Evolutionary conservation across 1,140 invertebrate genomes (phyloP), one percentile per base, ranked within the genome.

Genomic region (Aradophagus sp.): DNA sequence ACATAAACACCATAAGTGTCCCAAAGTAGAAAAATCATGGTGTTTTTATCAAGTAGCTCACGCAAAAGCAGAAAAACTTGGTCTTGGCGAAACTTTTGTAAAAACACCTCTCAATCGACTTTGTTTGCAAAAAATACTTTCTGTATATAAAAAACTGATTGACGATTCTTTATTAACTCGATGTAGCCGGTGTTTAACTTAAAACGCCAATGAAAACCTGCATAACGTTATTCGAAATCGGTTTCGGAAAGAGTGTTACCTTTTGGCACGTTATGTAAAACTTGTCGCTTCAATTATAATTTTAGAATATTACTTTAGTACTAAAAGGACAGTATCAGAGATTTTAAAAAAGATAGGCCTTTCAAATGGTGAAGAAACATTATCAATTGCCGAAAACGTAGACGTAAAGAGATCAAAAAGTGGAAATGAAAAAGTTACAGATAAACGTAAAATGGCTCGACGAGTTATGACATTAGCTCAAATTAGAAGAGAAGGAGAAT

Each of bases 191-290:
- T 50, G 45, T 17, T 34, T 61, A 10, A 59, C 41, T 2, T 52
- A 66, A 27, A 56, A 66, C 35, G 31, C 47, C 1, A 65, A 55
- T 29, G 61, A 67, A 34, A 35, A 27, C 19, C 15, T 62, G 26
- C 58, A 62, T 10, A 44, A 14, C 20, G 26, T 19, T 7, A 38
- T 59, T 39, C 35, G 53, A 36, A 53, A 16, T 36, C 12, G 26
- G 11, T 53, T 35, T 41, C 23, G 19, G 1, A 53, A 53, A 53
- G 26, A 39, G n/a, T 6, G 15, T 2, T 53, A 29, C 16, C 20
- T 27, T 12, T 32, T 10, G 2, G 47, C 27, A 39, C 1, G 2
- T 14, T 14, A 42, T 16, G 34, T 59, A 1, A 32, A 38, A 47
- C 7, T 29, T 29, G 55, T 20, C 2, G 34, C 29, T 16, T 42